Conservation (phyloP, 2,113 vertebrate genomes). For the Tragelaphus strepsiceros region DNA sequence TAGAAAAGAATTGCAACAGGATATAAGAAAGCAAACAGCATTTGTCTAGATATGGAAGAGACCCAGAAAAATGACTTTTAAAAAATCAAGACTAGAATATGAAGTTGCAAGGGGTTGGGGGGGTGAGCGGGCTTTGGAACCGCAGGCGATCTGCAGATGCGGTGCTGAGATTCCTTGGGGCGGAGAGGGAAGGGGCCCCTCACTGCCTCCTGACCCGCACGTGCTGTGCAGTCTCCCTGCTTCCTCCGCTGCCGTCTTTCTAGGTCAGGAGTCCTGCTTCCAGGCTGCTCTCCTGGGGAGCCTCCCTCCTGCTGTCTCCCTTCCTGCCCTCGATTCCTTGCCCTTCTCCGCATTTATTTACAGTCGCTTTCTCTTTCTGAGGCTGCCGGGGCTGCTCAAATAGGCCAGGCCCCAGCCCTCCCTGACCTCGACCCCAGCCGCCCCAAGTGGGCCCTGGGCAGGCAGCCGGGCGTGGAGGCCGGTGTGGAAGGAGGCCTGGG, state of each 20-base stretch:
- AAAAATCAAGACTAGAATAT: neutral
- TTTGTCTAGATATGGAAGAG: neutral
- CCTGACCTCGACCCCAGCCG: neutral
- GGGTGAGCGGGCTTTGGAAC: neutral
- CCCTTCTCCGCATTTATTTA: constrained; percentile 5
- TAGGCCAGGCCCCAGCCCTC: neutral
- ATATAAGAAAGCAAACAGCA: neutral
- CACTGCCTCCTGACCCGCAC: rapidly evolving
- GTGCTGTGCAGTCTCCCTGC: neutral
- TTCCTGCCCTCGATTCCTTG: neutral
- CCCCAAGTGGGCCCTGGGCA: rapidly evolving
- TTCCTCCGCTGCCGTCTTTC: neutral
- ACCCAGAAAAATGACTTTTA: neutral
- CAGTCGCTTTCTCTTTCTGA: neutral
- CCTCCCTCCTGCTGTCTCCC: neutral
- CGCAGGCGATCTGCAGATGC: rapidly evolving
- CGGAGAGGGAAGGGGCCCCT: neutral
- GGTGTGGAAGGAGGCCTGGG: constrained; percentile 42
- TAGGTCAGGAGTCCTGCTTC: neutral
- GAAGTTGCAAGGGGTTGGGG: neutral
- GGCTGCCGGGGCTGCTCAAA: neutral
- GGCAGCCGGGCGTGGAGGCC: neutral
- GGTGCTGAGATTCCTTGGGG: neutral
- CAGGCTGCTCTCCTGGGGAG: neutral
- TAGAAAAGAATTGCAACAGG: neutral